phyloP scores from a whole-genome alignment of 2,888 invertebrate genomes.

The Odontothrips loti region DNA sequence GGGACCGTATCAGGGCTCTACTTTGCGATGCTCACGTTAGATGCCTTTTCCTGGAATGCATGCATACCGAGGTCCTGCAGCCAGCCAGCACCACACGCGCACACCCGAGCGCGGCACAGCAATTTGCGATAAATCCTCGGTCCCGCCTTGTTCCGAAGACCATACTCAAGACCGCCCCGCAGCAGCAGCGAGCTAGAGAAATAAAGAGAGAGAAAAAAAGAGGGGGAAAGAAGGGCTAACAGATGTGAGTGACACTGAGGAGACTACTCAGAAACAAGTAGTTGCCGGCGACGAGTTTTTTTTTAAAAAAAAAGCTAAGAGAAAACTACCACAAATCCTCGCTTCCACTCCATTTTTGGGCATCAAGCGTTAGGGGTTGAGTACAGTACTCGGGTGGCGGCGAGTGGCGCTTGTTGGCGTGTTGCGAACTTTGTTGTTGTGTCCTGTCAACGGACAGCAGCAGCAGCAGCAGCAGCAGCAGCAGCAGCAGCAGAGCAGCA shows the following conservation, averaged over 20 bases:
- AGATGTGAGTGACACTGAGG: too few relatives aligned
- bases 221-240: neutral
- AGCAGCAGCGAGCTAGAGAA: neutral
- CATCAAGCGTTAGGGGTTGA: too few relatives aligned
- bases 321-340: too few relatives aligned
- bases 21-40: constrained; percentile 6
- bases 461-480: too few relatives aligned
- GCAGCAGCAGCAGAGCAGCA: too few relatives aligned
- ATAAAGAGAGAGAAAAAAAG: neutral
- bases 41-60: neutral
- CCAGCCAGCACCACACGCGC: neutral
- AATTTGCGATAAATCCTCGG: constrained; percentile 11
- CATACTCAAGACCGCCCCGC: neutral
- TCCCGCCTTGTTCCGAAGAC: constrained; percentile 1
- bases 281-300: too few relatives aligned
- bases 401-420: too few relatives aligned
- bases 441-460: too few relatives aligned
- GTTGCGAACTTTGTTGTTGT: too few relatives aligned
- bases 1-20: neutral
- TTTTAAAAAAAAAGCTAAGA: neutral
- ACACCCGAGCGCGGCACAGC: neutral
- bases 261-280: too few relatives aligned
- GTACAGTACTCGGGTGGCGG: too few relatives aligned
- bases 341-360: too few relatives aligned
- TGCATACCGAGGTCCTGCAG: neutral